Evolutionary conservation across 2,113 vertebrate genomes (phyloP).

Genomic region (Pagrus major): DNA sequence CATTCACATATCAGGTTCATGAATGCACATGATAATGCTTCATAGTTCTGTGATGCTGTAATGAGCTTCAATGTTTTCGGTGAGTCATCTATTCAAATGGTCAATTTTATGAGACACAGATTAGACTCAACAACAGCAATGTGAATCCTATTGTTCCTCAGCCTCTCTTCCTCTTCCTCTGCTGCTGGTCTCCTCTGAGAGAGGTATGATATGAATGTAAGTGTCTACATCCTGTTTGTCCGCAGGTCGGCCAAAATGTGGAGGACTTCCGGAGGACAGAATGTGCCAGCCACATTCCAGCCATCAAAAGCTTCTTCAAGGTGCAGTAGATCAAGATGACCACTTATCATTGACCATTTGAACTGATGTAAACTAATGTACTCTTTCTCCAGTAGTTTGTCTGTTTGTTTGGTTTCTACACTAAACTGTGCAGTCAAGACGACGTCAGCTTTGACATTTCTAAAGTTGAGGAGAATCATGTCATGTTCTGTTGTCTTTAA

Average conservation of each 20-base stretch:
- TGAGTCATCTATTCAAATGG: not conserved
- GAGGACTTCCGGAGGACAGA: conserved; percentile 81
- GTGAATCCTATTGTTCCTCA: conserved; percentile 34
- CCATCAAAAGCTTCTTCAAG: conserved; percentile 88
- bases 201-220: conserved; percentile 56
- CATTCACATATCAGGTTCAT: not conserved
- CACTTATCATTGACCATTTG: not conserved
- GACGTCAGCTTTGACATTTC: conserved; percentile 1
- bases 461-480: conserved; percentile 8
- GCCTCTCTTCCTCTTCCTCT: conserved; percentile 1
- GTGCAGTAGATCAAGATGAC: conserved; percentile 66
- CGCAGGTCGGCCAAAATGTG: conserved; percentile 87
- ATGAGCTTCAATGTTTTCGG: conserved; percentile 4
- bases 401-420: not conserved
- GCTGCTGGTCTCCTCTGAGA: conserved; percentile 38
- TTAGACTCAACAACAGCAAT: not conserved
- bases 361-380: not conserved
- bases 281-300: conserved; percentile 84
- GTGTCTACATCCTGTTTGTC: conserved; percentile 72
- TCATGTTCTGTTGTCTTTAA: not conserved
- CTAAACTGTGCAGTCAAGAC: not conserved
- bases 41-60: not conserved
- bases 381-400: not conserved
- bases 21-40: not conserved
- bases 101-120: not conserved